phyloP scores from a whole-genome alignment of 2,113 vertebrate species.

The Gallinago jamesoni region DNA sequence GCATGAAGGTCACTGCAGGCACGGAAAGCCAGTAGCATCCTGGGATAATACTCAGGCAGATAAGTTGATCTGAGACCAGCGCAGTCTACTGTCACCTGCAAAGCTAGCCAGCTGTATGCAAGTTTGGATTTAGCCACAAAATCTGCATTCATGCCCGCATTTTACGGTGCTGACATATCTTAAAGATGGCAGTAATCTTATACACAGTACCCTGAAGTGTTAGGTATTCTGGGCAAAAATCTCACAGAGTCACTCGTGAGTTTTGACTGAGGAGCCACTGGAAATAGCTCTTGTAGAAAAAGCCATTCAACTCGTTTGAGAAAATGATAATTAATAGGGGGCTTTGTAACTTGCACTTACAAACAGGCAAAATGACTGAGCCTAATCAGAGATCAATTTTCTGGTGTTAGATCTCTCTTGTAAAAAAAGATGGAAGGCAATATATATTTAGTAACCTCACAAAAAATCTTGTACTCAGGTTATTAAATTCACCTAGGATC shows the following conservation, averaged over 20 bases:
- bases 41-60: background rate
- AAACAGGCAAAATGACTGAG: background rate
- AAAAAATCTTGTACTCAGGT: background rate
- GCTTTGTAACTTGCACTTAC: background rate
- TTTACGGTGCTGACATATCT: background rate
- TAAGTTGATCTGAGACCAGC: background rate
- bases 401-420: background rate
- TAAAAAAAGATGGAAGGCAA: background rate
- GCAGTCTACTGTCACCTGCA: background rate
- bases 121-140: background rate
- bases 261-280: background rate
- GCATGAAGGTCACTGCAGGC: background rate
- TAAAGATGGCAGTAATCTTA: background rate
- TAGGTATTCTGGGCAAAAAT: background rate
- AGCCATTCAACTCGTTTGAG: background rate
- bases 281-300: background rate
- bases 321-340: background rate
- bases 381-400: background rate
- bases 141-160: background rate
- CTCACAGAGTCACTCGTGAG: background rate
- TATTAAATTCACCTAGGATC: background rate
- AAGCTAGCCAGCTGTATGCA: background rate
- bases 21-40: background rate
- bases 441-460: background rate
- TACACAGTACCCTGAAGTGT: background rate